Evolutionary conservation across 2,888 invertebrate genomes (phyloP).

Genomic region (Lamellibrachia satsuma): DNA sequence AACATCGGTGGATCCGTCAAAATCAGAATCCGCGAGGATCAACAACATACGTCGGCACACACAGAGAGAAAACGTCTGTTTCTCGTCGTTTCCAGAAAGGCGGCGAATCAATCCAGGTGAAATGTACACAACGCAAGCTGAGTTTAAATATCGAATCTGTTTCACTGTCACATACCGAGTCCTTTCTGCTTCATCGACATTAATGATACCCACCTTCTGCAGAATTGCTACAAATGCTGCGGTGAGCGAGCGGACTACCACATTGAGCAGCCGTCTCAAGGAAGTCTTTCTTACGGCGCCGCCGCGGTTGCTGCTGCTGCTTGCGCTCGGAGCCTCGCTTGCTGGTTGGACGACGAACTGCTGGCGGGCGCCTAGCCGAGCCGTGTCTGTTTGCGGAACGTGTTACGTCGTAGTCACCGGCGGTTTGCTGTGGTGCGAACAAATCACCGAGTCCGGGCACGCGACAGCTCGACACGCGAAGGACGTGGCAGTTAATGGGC

Average conservation of each 20-base stretch:
- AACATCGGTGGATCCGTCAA: neutral
- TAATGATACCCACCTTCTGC: neutral
- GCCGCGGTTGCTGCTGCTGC: neutral
- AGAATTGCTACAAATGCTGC: too few species aligned
- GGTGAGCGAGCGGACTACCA: neutral
- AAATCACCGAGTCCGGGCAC: neutral
- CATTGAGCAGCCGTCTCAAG: neutral
- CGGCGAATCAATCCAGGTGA: neutral
- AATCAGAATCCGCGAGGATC: neutral
- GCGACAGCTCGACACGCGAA: neutral
- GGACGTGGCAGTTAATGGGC: too few species aligned
- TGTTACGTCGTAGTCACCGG: neutral
- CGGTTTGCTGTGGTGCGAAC: neutral
- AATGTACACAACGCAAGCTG: neutral
- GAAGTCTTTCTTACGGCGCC: neutral
- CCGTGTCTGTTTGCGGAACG: neutral
- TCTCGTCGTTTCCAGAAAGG: neutral
- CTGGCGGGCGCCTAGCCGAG: neutral
- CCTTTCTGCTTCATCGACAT: constrained; percentile 4
- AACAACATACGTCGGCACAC: neutral
- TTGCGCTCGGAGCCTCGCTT: neutral
- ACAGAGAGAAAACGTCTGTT: neutral
- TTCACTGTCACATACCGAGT: neutral
- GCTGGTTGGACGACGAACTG: neutral
- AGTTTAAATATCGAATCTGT: neutral